Conservation (phyloP, 2,113 vertebrate genomes). For the Chrysochloris asiatica region DNA sequence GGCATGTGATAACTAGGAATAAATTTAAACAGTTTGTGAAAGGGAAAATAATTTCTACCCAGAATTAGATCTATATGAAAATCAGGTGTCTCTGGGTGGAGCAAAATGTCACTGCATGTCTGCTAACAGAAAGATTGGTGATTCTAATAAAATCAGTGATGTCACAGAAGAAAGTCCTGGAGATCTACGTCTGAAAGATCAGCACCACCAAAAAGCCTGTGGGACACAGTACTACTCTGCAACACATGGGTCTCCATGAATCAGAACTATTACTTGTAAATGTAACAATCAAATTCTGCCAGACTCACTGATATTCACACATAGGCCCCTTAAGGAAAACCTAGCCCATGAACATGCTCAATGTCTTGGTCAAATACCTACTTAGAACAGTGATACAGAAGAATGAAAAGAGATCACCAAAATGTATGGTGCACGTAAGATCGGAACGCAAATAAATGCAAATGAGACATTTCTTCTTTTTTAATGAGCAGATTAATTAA, state of each 20-base stretch:
- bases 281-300: too few species aligned
- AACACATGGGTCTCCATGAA: too few species aligned
- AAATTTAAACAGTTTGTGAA: background rate
- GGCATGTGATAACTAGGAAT: background rate
- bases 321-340: slow-evolving; percentile 68
- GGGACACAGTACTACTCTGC: too few species aligned
- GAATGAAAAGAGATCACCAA: slow-evolving; percentile 32
- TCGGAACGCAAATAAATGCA: slow-evolving; percentile 74
- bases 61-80: slow-evolving; percentile 63
- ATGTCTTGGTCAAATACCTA: slow-evolving; percentile 20
- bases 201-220: background rate
- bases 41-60: background rate
- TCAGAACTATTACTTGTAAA: too few species aligned
- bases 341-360: slow-evolving; percentile 57
- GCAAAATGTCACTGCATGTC: background rate
- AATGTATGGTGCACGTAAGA: slow-evolving; percentile 47
- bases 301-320: slow-evolving; percentile 16
- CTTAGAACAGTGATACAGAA: slow-evolving; percentile 21
- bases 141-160: background rate
- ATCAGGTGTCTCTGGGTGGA: background rate
- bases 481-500: slow-evolving; percentile 79
- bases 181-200: background rate
- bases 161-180: background rate
- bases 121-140: background rate
- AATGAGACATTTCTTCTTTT: slow-evolving; percentile 79